Conservation (phyloP, 2,888 invertebrate species). For the Idaea straminata region DNA sequence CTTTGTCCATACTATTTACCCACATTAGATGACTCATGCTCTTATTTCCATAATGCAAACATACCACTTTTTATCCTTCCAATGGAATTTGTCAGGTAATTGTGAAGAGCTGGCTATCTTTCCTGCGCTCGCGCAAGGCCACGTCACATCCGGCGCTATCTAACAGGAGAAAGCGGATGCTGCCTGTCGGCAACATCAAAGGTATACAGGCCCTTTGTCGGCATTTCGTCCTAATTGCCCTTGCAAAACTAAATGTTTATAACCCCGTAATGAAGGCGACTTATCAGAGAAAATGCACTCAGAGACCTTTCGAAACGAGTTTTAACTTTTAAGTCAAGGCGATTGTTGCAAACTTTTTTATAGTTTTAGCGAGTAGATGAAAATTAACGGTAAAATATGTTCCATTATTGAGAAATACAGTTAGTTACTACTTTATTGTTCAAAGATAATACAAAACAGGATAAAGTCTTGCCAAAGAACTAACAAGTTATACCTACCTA, state of each 20-base stretch:
- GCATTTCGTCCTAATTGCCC: constrained; percentile 55
- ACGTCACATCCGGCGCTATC: constrained; percentile 71
- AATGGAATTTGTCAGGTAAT: constrained; percentile 72
- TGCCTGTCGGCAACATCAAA: constrained; percentile 65
- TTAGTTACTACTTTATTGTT: neutral
- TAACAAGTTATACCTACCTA: neutral
- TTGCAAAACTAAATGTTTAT: constrained; percentile 69
- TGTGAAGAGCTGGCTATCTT: constrained; percentile 71
- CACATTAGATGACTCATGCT: constrained; percentile 52
- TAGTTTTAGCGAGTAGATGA: constrained; percentile 28
- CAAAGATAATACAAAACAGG: too few relatives aligned
- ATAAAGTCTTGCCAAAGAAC: too few relatives aligned
- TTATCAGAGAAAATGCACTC: constrained; percentile 43
- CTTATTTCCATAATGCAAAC: constrained; percentile 44
- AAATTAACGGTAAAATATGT: constrained; percentile 18
- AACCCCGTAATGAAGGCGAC: constrained; percentile 44
- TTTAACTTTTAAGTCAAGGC: constrained; percentile 11
- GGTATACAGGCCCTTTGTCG: constrained; percentile 60
- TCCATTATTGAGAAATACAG: constrained; percentile 1
- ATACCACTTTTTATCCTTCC: constrained; percentile 48
- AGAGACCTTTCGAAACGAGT: constrained; percentile 20
- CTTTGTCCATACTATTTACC: constrained; percentile 7
- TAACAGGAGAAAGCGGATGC: constrained; percentile 73
- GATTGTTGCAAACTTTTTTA: constrained; percentile 26
- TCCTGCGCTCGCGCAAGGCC: constrained; percentile 56